Base-by-base conservation (phyloP, 2,888 invertebrate species). In the Parasteatoda lunata region DNA sequence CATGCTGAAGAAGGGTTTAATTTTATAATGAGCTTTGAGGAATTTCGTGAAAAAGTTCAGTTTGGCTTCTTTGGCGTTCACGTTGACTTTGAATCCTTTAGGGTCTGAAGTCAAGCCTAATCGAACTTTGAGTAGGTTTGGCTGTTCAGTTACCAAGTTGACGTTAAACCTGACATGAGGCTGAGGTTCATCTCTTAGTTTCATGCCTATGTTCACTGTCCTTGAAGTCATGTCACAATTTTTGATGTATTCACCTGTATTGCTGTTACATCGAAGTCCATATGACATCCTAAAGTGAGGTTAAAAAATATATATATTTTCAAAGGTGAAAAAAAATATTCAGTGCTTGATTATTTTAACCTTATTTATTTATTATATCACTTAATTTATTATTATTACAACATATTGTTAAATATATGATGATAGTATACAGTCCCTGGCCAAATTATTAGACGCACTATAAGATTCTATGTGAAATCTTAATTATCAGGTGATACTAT, bases 161-260 rank as follows among this genome's bases (percentile, higher is more conserved):
- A 85, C 51, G 51, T 82, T 81, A 45, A 87, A 82, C 48, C 86
- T 76, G 64, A 82, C 73, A 30, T 52, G 59, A 47, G 86, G 86
- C 13, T 68, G 66, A n/a, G 86, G 86, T 3, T 77, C 66, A 64
- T 15, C 11, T 30, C 72, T 81, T 1, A 87, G 15, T 65, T 87
- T 87, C 82, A 87, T 76, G 5, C 81, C 82, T 9, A 88, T 78
- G 66, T 83, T 78, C 7, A 88, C 51, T 64, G 87, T 71, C 65
- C 87, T 45, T n/a, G 88, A 84, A 51, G 84, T 84, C n/a, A 88
- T n/a, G 15, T 88, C 88, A 65, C 88, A 88, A 49, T 80, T 69
- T 59, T 77, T 72, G 49, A 84, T 72, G 52, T 81, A 88, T 64
- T 80, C 77, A n/a, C 80, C 77, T 30, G 84, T 84, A 45, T 84